A percentile compares a stretch with the other conserved stretches of the same genome.
These are phyloP conservation scores for Eledone cirrhosa DNA, from an alignment of 2,888 invertebrate genomes.

Conservation along the genomic window DNA sequence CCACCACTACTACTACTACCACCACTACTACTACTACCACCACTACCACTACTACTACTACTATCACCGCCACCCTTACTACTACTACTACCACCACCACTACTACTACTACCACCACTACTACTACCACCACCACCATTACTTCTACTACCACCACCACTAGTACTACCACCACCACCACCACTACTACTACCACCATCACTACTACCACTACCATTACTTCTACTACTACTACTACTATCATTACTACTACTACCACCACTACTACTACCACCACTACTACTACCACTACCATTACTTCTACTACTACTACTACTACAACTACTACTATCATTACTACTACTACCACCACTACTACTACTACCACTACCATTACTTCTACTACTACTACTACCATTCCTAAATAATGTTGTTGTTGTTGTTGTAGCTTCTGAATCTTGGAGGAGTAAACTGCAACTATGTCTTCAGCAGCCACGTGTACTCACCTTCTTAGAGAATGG, in stretches of 20 bases:
- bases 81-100: background rate
- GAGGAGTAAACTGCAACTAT: conserved; percentile 15
- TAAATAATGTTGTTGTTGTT: too few relatives aligned
- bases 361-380: background rate
- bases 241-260: too few relatives aligned
- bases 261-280: too few relatives aligned
- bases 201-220: background rate
- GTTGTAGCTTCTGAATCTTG: conserved; percentile 20
- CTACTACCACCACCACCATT: too few relatives aligned
- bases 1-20: background rate
- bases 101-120: background rate
- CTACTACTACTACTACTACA: background rate
- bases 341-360: too few relatives aligned
- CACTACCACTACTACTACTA: background rate
- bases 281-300: too few relatives aligned
- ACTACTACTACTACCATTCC: too few relatives aligned
- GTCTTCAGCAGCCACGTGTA: conserved; percentile 22
- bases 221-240: background rate
- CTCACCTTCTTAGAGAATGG: conserved; percentile 20
- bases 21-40: too few relatives aligned
- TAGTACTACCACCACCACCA: too few relatives aligned
- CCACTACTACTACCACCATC: too few relatives aligned
- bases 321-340: background rate
- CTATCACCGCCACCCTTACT: too few relatives aligned
- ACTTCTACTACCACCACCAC: background rate